Evolutionary conservation across 1,140 invertebrate genomes (phyloP).

Genomic region (Galleria mellonella): DNA sequence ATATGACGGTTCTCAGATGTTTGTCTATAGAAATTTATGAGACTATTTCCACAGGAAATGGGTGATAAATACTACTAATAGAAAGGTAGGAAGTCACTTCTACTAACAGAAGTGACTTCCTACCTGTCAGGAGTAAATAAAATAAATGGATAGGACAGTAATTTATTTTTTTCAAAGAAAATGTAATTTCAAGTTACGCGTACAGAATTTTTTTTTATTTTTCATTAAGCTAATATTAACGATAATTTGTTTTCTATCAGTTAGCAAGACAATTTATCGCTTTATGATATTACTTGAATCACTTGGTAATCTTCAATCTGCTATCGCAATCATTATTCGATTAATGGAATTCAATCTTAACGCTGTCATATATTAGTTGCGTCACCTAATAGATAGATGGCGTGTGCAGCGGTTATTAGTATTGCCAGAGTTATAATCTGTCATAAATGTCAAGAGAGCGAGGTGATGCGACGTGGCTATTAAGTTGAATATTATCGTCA

Average conservation of each 20-base stretch:
- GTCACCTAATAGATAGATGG: conserved; percentile 65
- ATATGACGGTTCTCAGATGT: conserved; percentile 9
- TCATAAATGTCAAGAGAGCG: conserved; percentile 62
- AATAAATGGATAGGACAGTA: no score
- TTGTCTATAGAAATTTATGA: conserved; percentile 4
- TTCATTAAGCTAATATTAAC: no score
- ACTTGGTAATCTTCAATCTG: conserved; percentile 21
- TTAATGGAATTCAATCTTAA: conserved; percentile 60
- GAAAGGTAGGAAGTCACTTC: no score
- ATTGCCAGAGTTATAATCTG: conserved; percentile 57
- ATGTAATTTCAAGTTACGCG: no score
- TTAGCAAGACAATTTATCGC: conserved; percentile 11
- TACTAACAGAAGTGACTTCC: no score
- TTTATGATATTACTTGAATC: conserved; percentile 10
- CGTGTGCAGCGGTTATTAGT: conserved; percentile 60
- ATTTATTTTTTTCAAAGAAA: no score
- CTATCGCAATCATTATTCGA: conserved; percentile 49
- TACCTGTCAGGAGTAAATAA: no score
- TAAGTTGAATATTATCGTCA: conserved; percentile 55
- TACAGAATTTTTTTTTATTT: no score
- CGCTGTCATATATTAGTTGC: conserved; percentile 44
- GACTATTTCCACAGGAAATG: conserved; percentile 24
- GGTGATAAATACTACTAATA: no score
- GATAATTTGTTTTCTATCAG: conserved; percentile 1
- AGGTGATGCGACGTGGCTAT: conserved; percentile 41